These are phyloP conservation scores for Seriola dumerili DNA, from an alignment of 2,113 vertebrate species.

Conservation along the genomic window DNA sequence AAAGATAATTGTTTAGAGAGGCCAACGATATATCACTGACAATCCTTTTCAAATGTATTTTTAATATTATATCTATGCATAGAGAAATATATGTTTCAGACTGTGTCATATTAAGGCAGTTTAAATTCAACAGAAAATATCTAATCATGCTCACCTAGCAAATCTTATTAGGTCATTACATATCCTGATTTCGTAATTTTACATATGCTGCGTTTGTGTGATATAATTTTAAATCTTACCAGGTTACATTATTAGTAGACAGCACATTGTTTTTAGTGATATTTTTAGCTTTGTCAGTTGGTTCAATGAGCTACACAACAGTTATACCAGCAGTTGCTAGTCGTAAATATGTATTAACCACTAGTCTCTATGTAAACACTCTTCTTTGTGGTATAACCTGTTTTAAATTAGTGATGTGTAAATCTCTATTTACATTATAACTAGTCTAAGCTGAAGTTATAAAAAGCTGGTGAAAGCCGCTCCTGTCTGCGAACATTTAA, in stretches of 20 bases:
- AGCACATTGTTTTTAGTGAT: not conserved
- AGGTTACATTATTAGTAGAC: not conserved
- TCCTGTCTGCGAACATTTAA: not conserved
- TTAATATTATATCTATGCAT: too few relatives aligned
- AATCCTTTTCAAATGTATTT: too few relatives aligned
- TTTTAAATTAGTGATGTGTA: too few relatives aligned
- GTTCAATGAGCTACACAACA: not conserved
- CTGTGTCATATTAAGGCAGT: not conserved
- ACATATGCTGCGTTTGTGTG: not conserved
- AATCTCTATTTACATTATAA: not conserved
- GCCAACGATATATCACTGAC: too few relatives aligned
- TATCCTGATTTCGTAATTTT: not conserved
- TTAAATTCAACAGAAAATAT: not conserved
- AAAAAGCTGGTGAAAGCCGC: too few relatives aligned
- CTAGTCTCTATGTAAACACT: too few relatives aligned
- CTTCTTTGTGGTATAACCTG: too few relatives aligned
- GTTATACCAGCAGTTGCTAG: not conserved
- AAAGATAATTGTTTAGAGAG: too few relatives aligned
- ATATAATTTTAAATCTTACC: not conserved
- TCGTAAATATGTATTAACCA: too few relatives aligned
- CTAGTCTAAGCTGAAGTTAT: not conserved
- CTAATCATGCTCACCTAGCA: not conserved
- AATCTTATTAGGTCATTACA: not conserved
- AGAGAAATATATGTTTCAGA: too few relatives aligned
- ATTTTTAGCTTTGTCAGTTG: not conserved